Base-by-base conservation (phyloP, 1,140 invertebrate genomes). In the Cyrtorhinus lividipennis region DNA sequence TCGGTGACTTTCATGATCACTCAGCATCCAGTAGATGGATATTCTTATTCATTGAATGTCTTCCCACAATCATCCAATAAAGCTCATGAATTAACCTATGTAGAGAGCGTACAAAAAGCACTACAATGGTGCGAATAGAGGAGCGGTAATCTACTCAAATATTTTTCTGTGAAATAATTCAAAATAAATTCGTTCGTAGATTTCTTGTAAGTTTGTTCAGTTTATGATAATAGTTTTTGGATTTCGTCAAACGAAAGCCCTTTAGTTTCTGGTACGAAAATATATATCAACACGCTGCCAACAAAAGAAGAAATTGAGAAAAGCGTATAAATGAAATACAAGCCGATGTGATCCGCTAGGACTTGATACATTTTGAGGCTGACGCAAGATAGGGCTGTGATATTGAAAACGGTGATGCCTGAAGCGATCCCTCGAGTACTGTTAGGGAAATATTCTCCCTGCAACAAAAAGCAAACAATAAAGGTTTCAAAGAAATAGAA, bases 181-280 rank as follows among this genome's bases (percentile, higher is more conserved):
- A n/a, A n/a, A n/a, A n/a, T n/a, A n/a, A n/a, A n/a, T n/a, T n/a
- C n/a, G n/a, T n/a, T n/a, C n/a, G n/a, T n/a, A n/a, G n/a, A n/a
- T n/a, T n/a, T n/a, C n/a, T n/a, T n/a, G n/a, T n/a, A n/a, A n/a
- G n/a, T n/a, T n/a, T n/a, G n/a, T n/a, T n/a, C n/a, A n/a, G n/a
- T n/a, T n/a, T 38, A 38, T 59, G n/a, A 59, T 8, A 63, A 15
- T 45, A 63, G 53, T 62, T 80, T 76, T 69, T 86, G 84, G 24
- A 92, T 90, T 74, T 92, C 79, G 63, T 84, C 78, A 26, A 90
- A 78, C 53, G 80, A 82, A 73, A 87, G 84, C 5, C 85, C 85
- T 74, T 90, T 91, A 0, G 90, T 92, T 74, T 92, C 89, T 0
- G 88, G 88, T 15, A 92, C 78, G 62, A 83, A 77, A 57, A 75